These are phyloP conservation scores for Myrmophylax atrothorax DNA, from an alignment of 2,113 vertebrate genomes.

Conservation along the genomic window DNA sequence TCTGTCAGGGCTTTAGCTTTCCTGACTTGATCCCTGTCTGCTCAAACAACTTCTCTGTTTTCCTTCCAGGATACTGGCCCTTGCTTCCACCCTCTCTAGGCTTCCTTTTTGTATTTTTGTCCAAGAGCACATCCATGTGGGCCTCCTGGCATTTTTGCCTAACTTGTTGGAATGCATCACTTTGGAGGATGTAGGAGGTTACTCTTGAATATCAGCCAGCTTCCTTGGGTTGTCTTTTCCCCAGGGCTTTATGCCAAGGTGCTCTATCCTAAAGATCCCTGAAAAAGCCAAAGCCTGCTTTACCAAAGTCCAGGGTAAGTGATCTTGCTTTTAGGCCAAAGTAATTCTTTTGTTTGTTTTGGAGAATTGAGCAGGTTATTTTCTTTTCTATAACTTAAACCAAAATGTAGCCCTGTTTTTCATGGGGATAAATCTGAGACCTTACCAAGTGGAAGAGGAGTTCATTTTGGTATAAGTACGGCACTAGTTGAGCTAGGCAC, in stretches of 20 bases:
- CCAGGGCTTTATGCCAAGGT: neutral
- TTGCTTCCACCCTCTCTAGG: neutral
- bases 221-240: neutral
- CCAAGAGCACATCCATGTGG: neutral
- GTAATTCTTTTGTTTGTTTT: neutral
- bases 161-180: neutral
- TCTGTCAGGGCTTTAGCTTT: neutral
- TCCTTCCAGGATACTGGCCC: neutral
- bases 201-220: neutral
- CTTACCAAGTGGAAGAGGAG: neutral
- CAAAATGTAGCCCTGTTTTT: neutral
- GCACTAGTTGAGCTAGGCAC: neutral
- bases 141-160: neutral
- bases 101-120: neutral
- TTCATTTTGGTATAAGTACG: neutral
- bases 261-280: neutral
- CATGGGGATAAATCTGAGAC: neutral
- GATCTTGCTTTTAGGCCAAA: neutral
- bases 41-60: neutral
- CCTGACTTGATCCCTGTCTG: neutral
- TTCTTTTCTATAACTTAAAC: neutral
- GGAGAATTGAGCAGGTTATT: neutral
- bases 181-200: neutral
- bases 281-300: neutral
- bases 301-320: neutral